These are phyloP conservation scores for Chesias legatella DNA, from an alignment of 2,888 invertebrate species.

Conservation along the genomic window DNA sequence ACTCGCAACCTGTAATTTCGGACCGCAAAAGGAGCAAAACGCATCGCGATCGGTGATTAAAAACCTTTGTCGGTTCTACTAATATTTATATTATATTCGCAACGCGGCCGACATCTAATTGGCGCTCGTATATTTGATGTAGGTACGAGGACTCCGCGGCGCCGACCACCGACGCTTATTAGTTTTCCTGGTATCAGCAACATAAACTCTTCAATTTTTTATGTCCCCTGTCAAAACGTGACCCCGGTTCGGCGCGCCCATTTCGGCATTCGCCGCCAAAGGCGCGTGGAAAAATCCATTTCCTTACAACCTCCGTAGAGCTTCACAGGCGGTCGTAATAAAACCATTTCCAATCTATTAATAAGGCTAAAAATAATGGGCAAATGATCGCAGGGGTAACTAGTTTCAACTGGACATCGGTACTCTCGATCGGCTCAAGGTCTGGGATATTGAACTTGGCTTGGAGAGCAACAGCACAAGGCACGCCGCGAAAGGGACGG, in stretches of 20 bases:
- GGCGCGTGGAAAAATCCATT: slow-evolving; percentile 52
- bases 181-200: slow-evolving; percentile 74
- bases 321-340: slow-evolving; percentile 24
- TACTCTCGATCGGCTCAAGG: slow-evolving; percentile 72
- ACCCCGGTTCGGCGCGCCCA: slow-evolving; percentile 38
- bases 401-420: slow-evolving; percentile 65
- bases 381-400: slow-evolving; percentile 65
- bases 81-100: slow-evolving; percentile 80
- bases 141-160: slow-evolving; percentile 52
- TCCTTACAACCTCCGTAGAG: slow-evolving; percentile 35
- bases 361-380: slow-evolving; percentile 57
- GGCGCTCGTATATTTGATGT: slow-evolving; percentile 67
- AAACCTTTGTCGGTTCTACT: slow-evolving; percentile 81
- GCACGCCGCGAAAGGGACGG: slow-evolving; percentile 71
- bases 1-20: slow-evolving; percentile 77
- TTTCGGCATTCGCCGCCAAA: slow-evolving; percentile 49
- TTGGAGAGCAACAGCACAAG: slow-evolving; percentile 68
- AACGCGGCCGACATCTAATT: slow-evolving; percentile 78
- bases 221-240: slow-evolving; percentile 62
- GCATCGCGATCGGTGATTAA: slow-evolving; percentile 77
- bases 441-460: slow-evolving; percentile 79
- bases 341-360: slow-evolving; percentile 41
- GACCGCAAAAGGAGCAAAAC: slow-evolving; percentile 79
- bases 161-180: slow-evolving; percentile 71
- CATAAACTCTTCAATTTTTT: slow-evolving; percentile 68